phyloP scores from a whole-genome alignment of 92 coral and sea anemone genomes.

The Umimayanthus kanabou region DNA sequence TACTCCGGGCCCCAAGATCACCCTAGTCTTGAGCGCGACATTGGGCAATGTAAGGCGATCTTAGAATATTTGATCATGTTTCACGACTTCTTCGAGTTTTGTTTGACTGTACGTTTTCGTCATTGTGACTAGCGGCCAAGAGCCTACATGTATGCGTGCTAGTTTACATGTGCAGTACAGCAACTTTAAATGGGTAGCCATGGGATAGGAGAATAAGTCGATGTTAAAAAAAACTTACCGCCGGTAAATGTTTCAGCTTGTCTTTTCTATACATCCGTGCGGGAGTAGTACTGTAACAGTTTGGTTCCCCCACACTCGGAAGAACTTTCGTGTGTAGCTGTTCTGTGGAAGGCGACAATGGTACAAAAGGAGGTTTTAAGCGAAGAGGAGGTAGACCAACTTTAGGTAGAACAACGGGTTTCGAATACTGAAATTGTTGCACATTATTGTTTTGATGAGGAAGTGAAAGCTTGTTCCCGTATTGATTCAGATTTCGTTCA shows the following conservation, averaged over 20 bases:
- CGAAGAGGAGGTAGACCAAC: background rate
- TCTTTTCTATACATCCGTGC: background rate
- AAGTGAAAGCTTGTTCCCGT: background rate
- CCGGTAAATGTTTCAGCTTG: background rate
- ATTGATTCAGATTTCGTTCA: background rate
- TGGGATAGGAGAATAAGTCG: background rate
- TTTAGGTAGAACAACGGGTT: background rate
- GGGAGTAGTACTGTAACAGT: background rate
- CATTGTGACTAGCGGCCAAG: no score
- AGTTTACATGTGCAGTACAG: no score
- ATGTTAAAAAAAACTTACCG: background rate
- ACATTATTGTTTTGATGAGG: background rate
- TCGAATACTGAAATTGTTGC: background rate
- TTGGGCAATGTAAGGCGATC: no score
- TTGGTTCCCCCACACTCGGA: background rate
- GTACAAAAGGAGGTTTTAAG: background rate
- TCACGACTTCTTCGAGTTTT: no score
- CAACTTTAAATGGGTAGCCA: no score
- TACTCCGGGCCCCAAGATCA: no score
- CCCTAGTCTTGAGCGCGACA: no score
- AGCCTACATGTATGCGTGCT: no score
- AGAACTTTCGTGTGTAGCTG: background rate
- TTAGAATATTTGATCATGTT: no score
- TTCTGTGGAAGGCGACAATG: background rate
- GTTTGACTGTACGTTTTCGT: no score